Conservation (phyloP, 2,113 vertebrate species). For the Calidris pygmaea region DNA sequence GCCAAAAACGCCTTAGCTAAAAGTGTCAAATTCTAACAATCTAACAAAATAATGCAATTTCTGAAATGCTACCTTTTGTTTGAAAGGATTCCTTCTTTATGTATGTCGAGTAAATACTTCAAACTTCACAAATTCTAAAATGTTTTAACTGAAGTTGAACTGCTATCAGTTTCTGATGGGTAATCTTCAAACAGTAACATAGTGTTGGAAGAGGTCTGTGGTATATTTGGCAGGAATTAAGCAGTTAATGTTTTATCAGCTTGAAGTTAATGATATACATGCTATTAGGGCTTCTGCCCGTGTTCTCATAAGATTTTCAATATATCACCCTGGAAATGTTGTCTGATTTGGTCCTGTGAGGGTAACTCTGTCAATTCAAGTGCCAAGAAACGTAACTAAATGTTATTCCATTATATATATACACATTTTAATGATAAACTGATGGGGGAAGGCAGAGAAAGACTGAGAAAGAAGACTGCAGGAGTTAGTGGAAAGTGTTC, state of each 20-base stretch:
- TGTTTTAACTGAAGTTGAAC: not conserved
- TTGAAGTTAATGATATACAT: conserved; percentile 43
- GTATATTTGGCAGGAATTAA: not conserved
- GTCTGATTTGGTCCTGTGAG: not conserved
- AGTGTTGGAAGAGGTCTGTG: not conserved
- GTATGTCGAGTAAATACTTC: not conserved
- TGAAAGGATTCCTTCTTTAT: not conserved
- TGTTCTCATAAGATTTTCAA: not conserved
- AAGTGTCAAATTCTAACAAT: not conserved
- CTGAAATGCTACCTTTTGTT: not conserved
- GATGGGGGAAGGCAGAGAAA: not conserved
- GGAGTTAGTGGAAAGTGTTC: not conserved
- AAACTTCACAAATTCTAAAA: not conserved
- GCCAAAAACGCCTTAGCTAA: not conserved
- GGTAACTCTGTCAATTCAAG: not conserved
- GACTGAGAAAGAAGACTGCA: not conserved
- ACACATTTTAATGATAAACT: not conserved
- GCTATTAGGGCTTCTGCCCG: not conserved
- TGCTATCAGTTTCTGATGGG: not conserved
- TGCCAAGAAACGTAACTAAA: not conserved
- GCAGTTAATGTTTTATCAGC: conserved; percentile 51
- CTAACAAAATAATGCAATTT: not conserved
- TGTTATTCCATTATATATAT: not conserved
- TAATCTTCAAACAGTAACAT: not conserved
- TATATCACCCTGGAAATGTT: not conserved